Percentiles rank a stretch among this genome's conserved stretches.
These are phyloP conservation scores for Epirrhoe tristata DNA, from an alignment of 2,888 invertebrate genomes.

Conservation along the genomic window DNA sequence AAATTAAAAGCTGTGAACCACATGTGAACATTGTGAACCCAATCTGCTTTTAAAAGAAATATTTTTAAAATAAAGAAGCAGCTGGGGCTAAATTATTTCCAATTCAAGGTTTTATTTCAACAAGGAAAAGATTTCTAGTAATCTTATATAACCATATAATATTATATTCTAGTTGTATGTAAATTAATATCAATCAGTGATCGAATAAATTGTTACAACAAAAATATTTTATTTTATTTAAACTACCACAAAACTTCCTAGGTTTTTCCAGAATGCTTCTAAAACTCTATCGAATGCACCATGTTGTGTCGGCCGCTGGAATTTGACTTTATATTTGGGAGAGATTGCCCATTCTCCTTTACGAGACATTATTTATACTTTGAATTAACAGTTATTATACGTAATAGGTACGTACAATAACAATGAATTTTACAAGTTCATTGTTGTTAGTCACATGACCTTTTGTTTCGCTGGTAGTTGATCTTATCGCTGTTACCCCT, in stretches of 20 bases:
- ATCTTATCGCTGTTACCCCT: conserved; percentile 34
- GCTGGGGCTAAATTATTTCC: not conserved
- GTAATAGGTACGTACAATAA: conserved; percentile 18
- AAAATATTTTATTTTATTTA: conserved; percentile 43
- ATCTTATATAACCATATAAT: conserved; percentile 69
- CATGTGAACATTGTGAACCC: no score
- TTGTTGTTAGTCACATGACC: conserved; percentile 34
- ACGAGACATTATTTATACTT: not conserved
- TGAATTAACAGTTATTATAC: not conserved
- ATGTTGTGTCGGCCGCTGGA: no score
- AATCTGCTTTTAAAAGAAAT: not conserved
- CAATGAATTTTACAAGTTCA: conserved; percentile 16
- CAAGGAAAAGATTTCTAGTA: conserved; percentile 53
- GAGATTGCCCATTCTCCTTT: no score
- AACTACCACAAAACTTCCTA: not conserved
- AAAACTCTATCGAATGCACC: not conserved
- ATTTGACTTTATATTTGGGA: no score
- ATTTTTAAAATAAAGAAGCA: conserved; percentile 2
- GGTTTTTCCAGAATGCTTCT: not conserved
- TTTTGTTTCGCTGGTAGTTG: conserved; percentile 28
- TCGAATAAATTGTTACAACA: conserved; percentile 85
- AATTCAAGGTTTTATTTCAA: conserved; percentile 36
- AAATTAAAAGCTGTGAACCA: no score
- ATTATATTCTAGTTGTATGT: conserved; percentile 70
- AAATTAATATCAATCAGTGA: conserved; percentile 72